phyloP scores from a whole-genome alignment of 2,113 vertebrate genomes.

The Phrynosoma platyrhinos region DNA sequence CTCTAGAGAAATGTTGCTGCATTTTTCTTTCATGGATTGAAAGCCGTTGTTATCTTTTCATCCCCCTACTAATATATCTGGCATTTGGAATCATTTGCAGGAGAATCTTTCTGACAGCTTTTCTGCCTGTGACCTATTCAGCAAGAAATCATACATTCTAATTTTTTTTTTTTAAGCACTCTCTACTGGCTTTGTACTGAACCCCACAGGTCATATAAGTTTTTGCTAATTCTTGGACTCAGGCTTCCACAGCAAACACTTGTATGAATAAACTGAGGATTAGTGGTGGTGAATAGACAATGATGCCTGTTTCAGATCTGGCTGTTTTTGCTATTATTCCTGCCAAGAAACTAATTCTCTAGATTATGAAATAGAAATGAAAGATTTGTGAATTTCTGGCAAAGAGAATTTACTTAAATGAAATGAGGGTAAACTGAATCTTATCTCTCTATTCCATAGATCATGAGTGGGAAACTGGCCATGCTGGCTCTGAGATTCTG shows the following conservation, averaged over 20 bases:
- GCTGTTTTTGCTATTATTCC: neutral
- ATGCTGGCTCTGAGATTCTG: too few species aligned
- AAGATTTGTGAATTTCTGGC: constrained; percentile 28
- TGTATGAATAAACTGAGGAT: neutral
- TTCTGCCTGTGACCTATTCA: neutral
- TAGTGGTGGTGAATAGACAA: constrained; percentile 23
- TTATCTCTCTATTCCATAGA: neutral
- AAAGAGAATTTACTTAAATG: constrained; percentile 15
- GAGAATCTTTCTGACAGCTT: neutral
- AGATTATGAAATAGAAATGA: constrained; percentile 50
- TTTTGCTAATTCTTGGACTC: constrained; percentile 6
- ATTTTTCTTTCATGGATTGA: neutral
- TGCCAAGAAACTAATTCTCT: constrained; percentile 57
- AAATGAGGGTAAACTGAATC: neutral
- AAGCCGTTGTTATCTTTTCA: constrained; percentile 22
- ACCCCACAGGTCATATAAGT: neutral
- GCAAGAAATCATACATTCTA: neutral
- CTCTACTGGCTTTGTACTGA: neutral
- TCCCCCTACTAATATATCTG: neutral
- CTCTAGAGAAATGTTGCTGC: constrained; percentile 1
- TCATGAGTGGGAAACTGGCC: too few species aligned
- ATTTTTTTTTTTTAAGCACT: neutral
- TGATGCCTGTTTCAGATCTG: constrained; percentile 29
- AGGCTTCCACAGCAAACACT: neutral
- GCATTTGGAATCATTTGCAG: constrained; percentile 11